A percentile compares a stretch with the other conserved stretches of the same genome.
Conservation (phyloP, 2,888 invertebrate genomes). For the Pomacea canaliculata region DNA sequence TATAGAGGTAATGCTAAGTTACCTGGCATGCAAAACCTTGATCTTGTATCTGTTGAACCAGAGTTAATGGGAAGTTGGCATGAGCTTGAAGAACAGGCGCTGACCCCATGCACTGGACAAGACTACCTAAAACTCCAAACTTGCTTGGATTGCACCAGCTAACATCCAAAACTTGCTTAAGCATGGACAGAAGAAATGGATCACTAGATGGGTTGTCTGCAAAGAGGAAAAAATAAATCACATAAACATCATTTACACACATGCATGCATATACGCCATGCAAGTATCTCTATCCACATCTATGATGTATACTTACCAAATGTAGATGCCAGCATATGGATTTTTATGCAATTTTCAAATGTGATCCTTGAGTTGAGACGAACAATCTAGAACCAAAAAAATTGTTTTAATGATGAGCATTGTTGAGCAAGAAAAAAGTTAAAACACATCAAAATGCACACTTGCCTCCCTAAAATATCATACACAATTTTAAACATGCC, state of each 20-base stretch:
- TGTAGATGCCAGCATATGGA: slow-evolving; percentile 50
- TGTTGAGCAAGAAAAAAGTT: too few relatives aligned
- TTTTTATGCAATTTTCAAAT: slow-evolving; percentile 62
- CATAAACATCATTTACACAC: too few relatives aligned
- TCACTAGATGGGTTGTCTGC: slow-evolving; percentile 3
- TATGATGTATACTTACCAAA: background rate
- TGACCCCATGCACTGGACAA: slow-evolving; percentile 70
- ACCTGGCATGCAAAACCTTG: slow-evolving; percentile 70
- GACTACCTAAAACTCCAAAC: slow-evolving; percentile 61
- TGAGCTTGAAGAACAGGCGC: slow-evolving; percentile 63
- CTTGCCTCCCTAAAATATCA: too few relatives aligned
- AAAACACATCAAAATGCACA: too few relatives aligned
- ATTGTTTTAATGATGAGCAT: too few relatives aligned
- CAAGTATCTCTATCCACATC: background rate
- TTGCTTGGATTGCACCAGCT: slow-evolving; percentile 66
- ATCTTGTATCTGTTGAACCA: slow-evolving; percentile 68
- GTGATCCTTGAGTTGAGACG: slow-evolving; percentile 63
- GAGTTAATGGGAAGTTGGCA: slow-evolving; percentile 66
- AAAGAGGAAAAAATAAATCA: background rate
- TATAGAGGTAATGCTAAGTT: slow-evolving; percentile 41
- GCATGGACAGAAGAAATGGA: slow-evolving; percentile 27
- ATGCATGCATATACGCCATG: too few relatives aligned
- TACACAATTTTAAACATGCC: too few relatives aligned
- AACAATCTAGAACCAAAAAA: slow-evolving; percentile 54
- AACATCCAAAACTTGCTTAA: slow-evolving; percentile 47